A percentile compares a stretch with the other conserved stretches of the same genome.
Conservation (phyloP, 2,888 invertebrate genomes). For the Incurvaria masculella region DNA sequence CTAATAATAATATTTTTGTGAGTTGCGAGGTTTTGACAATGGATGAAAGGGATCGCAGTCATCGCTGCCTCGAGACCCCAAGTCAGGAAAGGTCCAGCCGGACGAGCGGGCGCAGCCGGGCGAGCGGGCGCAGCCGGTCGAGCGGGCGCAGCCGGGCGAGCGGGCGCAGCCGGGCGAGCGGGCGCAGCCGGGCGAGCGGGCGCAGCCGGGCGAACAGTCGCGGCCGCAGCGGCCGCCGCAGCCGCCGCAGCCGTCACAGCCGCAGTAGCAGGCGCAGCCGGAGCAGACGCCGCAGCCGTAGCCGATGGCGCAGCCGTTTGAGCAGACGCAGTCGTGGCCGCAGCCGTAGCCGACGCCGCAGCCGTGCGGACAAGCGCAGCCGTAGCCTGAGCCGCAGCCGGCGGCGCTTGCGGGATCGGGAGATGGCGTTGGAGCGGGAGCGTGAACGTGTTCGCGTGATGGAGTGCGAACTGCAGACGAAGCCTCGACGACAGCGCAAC, state of each 20-base stretch:
- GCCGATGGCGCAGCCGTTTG: neutral
- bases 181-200: too few relatives aligned
- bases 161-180: too few relatives aligned
- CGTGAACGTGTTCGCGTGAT: neutral
- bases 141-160: too few relatives aligned
- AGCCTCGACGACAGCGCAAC: neutral
- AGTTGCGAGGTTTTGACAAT: too few relatives aligned
- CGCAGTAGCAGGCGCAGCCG: too few relatives aligned
- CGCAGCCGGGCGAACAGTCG: neutral
- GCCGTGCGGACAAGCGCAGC: neutral
- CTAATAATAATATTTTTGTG: too few relatives aligned
- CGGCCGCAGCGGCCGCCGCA: neutral
- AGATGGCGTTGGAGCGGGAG: neutral
- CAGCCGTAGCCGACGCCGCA: neutral
- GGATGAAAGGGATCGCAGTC: too few relatives aligned
- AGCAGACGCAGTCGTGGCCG: constrained; percentile 1
- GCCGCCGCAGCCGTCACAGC: neutral
- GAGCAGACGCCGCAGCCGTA: neutral
- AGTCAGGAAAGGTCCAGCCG: too few relatives aligned
- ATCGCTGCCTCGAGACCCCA: too few relatives aligned
- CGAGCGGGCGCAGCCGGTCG: too few relatives aligned
- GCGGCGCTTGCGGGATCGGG: neutral
- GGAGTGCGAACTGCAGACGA: neutral
- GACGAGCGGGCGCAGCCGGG: too few relatives aligned
- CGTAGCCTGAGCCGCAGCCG: neutral